Conservation (phyloP, 2,113 vertebrate species). For the Cinclus mexicanus region DNA sequence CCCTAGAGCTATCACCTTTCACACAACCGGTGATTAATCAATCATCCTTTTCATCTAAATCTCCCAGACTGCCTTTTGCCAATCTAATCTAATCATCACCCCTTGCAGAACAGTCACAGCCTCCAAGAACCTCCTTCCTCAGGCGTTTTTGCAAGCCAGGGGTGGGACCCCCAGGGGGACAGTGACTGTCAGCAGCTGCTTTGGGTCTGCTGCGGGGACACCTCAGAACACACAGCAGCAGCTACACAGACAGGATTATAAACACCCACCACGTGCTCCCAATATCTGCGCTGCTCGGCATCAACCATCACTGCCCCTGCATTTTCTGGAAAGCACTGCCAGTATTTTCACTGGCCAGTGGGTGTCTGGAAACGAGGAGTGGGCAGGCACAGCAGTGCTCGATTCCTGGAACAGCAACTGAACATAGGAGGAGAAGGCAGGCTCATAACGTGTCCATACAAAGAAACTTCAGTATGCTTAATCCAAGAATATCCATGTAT, state of each 20-base stretch:
- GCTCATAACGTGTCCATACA: neutral
- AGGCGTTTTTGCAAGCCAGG: neutral
- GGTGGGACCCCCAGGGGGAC: neutral
- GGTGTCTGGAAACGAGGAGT: neutral
- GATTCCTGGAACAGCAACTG: neutral
- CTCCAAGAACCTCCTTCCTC: neutral
- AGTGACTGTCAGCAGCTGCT: neutral
- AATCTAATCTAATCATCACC: neutral
- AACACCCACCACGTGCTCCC: neutral
- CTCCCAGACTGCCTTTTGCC: neutral
- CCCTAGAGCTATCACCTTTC: neutral
- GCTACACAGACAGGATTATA: neutral
- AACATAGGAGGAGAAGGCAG: neutral
- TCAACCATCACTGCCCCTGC: neutral
- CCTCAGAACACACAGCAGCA: no score
- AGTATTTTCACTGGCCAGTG: neutral
- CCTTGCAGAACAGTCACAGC: neutral
- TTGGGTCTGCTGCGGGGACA: neutral
- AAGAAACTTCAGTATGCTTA: neutral
- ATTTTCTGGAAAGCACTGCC: neutral
- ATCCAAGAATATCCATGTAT: neutral
- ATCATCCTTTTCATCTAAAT: neutral
- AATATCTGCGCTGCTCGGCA: fast-evolving
- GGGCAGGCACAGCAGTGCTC: neutral
- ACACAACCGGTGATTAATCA: neutral